Base-by-base conservation (phyloP, 2,113 vertebrate species). In the Sylvia atricapilla region DNA sequence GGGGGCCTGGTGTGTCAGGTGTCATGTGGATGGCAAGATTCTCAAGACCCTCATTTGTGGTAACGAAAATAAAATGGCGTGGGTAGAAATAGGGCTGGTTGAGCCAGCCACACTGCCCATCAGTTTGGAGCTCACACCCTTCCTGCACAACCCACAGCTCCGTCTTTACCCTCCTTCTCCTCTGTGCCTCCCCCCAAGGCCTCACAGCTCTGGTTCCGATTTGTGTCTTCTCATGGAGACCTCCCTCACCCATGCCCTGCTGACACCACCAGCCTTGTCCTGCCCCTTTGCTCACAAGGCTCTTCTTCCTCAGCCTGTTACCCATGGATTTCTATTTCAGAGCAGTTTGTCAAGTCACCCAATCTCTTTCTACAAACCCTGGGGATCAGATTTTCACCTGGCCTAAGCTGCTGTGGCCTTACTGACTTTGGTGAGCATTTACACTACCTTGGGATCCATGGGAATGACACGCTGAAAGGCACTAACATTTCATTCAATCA, bases 211-310 rank as follows among this genome's bases (percentile, higher is more conserved):
- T 69, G 41, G 6, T 41, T 70, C 43, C 6, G 12, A 13, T 62
- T 35, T 59, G 11, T 24, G 12, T 12, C 64, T 37, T 43, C 13
- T n/a, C 41, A 31, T 3, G 19, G 66, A 67, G n/a, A 46, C 2
- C 1, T 47, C 16, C 2, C 1, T 47, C 16, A 0, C 55, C 47
- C 1, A 0, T 28, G 47, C 33, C 59, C 59, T 86, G n/a, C 63
- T 68, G n/a, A 41, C 31, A 44, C 67, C 33, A 23, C 15, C 37
- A 63, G 23, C 30, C 43, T 55, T 28, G 15, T 67, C 39, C 33
- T 0, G 5, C 10, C 27, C 10, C 25, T 59, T 62, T 49, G 31
- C 37, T 56, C 18, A 18, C 12, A 49, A 46, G 15, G 4, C 5
- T 70, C 13, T 17, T 69, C 53, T 62, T 68, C 28, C 47, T 82